phyloP scores from a whole-genome alignment of 2,888 invertebrate species.

The Sipunculus nudus region DNA sequence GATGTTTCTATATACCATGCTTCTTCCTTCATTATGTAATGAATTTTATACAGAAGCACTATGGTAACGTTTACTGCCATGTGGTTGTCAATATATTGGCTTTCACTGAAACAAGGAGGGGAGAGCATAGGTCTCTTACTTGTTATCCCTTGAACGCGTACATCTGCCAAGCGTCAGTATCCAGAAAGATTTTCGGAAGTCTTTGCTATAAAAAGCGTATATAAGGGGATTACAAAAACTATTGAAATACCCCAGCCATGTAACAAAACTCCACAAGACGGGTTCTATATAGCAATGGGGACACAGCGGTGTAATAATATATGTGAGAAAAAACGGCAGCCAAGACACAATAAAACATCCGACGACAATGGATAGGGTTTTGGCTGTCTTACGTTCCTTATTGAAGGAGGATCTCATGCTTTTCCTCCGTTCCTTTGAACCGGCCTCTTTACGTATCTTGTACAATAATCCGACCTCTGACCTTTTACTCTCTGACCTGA shows the following conservation, averaged over 20 bases:
- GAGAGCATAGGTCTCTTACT: no score
- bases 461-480: no score
- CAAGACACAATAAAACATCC: slow-evolving; percentile 89
- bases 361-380: slow-evolving; percentile 85
- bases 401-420: slow-evolving; percentile 9
- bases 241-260: slow-evolving; percentile 90
- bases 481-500: no score
- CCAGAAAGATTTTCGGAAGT: slow-evolving; percentile 71
- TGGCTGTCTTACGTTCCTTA: slow-evolving; percentile 87
- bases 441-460: no score
- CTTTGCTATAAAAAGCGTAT: slow-evolving; percentile 88
- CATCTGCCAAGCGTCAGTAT: slow-evolving; percentile 75
- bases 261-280: slow-evolving; percentile 78
- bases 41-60: no score
- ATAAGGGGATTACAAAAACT: slow-evolving; percentile 91
- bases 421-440: no score
- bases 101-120: no score
- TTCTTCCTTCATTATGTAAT: no score
- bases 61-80: no score
- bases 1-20: no score
- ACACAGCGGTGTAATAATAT: slow-evolving; percentile 82
- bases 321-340: slow-evolving; percentile 87
- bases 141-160: no score
- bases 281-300: slow-evolving; percentile 68
- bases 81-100: no score